These are phyloP conservation scores for Argyra leucocephala DNA, from an alignment of 2,888 invertebrate species.

Conservation along the genomic window DNA sequence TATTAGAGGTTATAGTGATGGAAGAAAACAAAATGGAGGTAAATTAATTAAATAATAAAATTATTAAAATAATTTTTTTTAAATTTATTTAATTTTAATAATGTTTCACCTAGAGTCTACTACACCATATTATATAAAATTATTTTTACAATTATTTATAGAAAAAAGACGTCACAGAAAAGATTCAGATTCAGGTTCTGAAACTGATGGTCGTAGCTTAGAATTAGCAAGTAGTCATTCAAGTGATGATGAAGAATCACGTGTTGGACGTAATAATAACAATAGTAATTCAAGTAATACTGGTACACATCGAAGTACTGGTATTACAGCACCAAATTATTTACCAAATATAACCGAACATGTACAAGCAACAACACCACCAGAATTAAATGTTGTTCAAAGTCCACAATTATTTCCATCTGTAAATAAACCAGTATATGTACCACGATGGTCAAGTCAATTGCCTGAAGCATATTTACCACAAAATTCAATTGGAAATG, in stretches of 20 bases:
- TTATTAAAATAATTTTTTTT: conserved; percentile 8
- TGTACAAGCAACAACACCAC: conserved; percentile 52
- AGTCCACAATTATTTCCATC: conserved; percentile 61
- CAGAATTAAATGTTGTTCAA: conserved; percentile 53
- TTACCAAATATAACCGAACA: conserved; percentile 55
- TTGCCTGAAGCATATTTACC: conserved; percentile 56
- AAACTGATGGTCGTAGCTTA: conserved; percentile 67
- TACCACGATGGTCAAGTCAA: conserved; percentile 59
- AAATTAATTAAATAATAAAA: background rate
- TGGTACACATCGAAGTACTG: conserved; percentile 43
- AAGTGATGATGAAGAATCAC: conserved; percentile 75
- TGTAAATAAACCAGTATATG: conserved; percentile 53
- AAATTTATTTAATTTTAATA: background rate
- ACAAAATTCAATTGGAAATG: conserved; percentile 38
- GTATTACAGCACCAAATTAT: conserved; percentile 46
- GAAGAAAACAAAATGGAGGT: conserved; percentile 7
- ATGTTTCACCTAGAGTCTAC: no score
- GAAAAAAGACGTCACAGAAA: conserved; percentile 43
- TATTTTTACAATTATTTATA: conserved; percentile 4
- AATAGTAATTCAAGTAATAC: conserved; percentile 35
- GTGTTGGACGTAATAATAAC: conserved; percentile 30
- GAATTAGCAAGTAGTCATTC: conserved; percentile 93
- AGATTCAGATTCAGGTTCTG: conserved; percentile 73
- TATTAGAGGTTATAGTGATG: conserved; percentile 45
- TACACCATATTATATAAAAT: background rate